Evolutionary conservation across 2,797 vertebrate genomes (phyloP).

Genomic region (Gastrophryne carolinensis): DNA sequence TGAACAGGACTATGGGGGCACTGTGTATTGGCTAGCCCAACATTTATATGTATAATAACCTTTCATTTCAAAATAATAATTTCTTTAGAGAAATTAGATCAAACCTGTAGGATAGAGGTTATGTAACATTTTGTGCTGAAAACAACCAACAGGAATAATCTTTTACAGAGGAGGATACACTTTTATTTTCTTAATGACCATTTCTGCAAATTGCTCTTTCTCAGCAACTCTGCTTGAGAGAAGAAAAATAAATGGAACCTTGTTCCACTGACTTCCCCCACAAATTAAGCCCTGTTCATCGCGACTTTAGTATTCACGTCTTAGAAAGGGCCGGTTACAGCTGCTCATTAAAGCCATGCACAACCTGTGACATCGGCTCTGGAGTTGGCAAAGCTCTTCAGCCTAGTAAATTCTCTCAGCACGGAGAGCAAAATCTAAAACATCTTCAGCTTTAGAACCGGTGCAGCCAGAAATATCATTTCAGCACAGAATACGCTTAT

Average conservation of each 20-base stretch:
- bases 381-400: conserved; percentile 6
- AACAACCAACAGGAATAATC: neutral
- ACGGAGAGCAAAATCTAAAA: neutral
- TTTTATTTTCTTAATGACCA: conserved; percentile 11
- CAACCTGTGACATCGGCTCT: neutral
- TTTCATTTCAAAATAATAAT: no score
- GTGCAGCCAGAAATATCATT: neutral
- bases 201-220: conserved; percentile 11
- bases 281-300: conserved; percentile 11
- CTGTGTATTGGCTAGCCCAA: no score
- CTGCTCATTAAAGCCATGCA: conserved; percentile 26
- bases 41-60: no score
- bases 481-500: neutral
- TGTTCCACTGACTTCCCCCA: conserved; percentile 9
- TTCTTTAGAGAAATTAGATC: neutral
- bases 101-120: neutral
- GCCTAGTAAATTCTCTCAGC: conserved; percentile 6
- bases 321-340: neutral
- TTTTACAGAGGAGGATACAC: neutral
- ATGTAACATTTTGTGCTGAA: neutral
- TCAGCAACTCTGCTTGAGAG: conserved; percentile 27
- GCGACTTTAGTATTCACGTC: conserved; percentile 16
- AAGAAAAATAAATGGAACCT: conserved; percentile 33
- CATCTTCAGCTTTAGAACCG: neutral
- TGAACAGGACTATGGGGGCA: no score